Evolutionary conservation across 2,113 vertebrate species (phyloP), one percentile per base, ranked within the genome.

Genomic region (Vicugna pacos): DNA sequence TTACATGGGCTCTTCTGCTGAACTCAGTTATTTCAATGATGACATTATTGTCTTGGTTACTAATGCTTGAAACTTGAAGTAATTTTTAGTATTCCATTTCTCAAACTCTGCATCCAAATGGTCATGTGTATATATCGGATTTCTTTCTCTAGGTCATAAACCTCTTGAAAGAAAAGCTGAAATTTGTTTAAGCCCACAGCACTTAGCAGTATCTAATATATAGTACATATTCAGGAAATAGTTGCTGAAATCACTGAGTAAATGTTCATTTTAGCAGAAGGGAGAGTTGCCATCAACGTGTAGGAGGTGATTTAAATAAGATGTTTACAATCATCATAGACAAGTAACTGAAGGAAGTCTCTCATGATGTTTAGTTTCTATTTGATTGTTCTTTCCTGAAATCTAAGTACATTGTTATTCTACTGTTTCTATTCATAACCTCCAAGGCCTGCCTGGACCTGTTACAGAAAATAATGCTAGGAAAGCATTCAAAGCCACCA

Each of bases 391-490:
- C 97, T 87, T 96, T 72, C 52, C 79, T 96, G 97, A 97, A 96
- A 94, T 94, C 83, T 65, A 96, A 94, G 80, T 86, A 83, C 94
- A 95, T 87, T 95, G 52, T 88, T 97, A 95, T 93, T 92, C 75
- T 89, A 87, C 30, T 84, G 1, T 52, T 87, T 87, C 84, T 91
- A 94, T 97, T 97, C 93, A 83, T 60, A 92, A 32, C 87, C 87
- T 84, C 0, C 42, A 38, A 96, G 98, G 96, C 98, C 58, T 98
- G 98, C 83, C 98, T 97, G 98, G 96, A 22, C 98, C 96, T 96
- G 98, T 93, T 97, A 94, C n/a, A 52, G 85, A 73, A 73, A 96
- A 85, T 26, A 96, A 93, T 35, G 88, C 48, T 62, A 88, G 70
- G 38, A 98, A 73, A 88, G 56, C 26, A 70, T 76, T 96, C 79